Base-by-base conservation (phyloP, 1,140 invertebrate genomes). In the Frieseomelitta varia region DNA sequence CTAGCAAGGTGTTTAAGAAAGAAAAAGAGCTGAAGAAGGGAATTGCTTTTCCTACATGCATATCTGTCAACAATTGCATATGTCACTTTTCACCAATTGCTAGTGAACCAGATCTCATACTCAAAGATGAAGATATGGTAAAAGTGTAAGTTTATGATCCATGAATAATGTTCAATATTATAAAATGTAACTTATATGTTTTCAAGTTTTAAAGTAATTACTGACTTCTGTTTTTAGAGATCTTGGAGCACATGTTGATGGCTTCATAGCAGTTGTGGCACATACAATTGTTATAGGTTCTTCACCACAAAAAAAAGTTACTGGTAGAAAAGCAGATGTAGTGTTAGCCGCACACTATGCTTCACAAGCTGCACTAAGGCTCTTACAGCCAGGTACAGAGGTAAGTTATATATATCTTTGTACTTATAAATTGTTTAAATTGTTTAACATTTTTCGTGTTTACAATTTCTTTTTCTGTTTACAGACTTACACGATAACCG, bases 21-120 rank as follows among this genome's bases (percentile, higher is more conserved):
- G 98, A 99, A 93, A 99, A 99, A 94, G 98, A 99, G 88, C 96
- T 99, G 87, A 99, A 99, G 93, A 99, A 99, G 95, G 98, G 98
- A 92, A 99, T 99, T 92, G 99, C 99, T 63, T 99, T 99, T 95
- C 99, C 99, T 63, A 99, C 99, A 58, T 99, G 99, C 96, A 96
- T 99, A 84, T 99, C 99, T 39, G 97, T 99, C 17, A 99, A 99
- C 95, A 99, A 99, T 95, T 99, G 99, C 95, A 99, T 99, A 93
- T 99, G 99, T 94, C 99, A 99, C 93, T 99, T 98, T 94, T 99
- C 99, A 69, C 99, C 99, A 27, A 96, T 99, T 75, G 97, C 97
- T 86, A 98, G 97, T 95, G 99, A 99, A 95, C 95, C 97, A 69
- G 98, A 99, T 95, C 97, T 98, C 86, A 95, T 96, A 78, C 94